phyloP scores from a whole-genome alignment of 2,888 invertebrate species.

The Erannis defoliaria region DNA sequence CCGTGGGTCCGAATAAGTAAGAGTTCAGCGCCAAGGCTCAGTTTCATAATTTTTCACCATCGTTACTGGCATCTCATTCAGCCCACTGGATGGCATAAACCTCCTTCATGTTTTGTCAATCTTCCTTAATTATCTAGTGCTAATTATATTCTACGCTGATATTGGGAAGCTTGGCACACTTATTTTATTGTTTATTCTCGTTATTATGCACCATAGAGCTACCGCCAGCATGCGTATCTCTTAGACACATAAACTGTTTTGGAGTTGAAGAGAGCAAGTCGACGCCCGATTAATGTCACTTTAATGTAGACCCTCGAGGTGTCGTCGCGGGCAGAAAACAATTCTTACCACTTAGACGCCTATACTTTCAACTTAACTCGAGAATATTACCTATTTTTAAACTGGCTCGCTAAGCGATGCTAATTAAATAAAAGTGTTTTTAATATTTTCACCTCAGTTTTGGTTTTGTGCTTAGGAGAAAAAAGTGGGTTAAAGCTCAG shows the following conservation, averaged over 20 bases:
- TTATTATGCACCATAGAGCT: not conserved
- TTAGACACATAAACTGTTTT: constrained; percentile 42
- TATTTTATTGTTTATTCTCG: no score
- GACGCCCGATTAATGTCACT: constrained; percentile 83
- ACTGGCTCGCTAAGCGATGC: constrained; percentile 39
- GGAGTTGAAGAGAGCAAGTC: constrained; percentile 18
- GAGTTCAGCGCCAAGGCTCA: no score
- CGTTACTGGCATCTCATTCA: no score
- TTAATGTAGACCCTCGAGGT: constrained; percentile 75
- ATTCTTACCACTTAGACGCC: constrained; percentile 81
- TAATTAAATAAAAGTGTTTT: constrained; percentile 7
- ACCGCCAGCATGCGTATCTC: not conserved
- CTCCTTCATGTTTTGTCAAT: no score
- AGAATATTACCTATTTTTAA: constrained; percentile 64
- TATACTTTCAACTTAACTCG: constrained; percentile 68
- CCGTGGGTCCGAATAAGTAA: no score
- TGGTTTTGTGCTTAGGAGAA: not conserved
- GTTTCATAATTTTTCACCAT: no score
- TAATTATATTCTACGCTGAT: no score
- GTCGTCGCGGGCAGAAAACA: constrained; percentile 75
- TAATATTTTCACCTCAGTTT: not conserved
- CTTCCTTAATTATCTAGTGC: no score
- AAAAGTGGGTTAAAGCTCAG: no score
- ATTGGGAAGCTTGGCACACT: no score
- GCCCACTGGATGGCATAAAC: no score